A percentile compares a stretch with the other conserved stretches of the same genome.
These are phyloP conservation scores for Gonatopus flavifemur DNA, from an alignment of 1,140 invertebrate species.

Conservation along the genomic window DNA sequence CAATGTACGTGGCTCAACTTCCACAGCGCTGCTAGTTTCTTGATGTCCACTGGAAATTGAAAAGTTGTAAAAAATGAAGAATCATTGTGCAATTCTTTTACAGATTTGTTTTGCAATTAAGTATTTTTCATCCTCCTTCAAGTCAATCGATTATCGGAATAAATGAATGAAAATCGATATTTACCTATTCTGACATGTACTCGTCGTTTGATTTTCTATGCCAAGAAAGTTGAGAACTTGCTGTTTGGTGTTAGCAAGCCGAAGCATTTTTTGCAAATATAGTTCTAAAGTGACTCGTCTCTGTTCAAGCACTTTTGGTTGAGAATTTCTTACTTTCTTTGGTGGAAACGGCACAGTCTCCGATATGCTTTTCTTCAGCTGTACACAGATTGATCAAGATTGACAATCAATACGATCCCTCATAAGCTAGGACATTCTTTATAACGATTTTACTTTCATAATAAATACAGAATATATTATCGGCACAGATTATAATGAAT, in stretches of 20 bases:
- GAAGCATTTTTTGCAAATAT: slow-evolving; percentile 63
- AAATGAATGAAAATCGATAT: slow-evolving; percentile 11
- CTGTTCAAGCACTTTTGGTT: slow-evolving; percentile 65
- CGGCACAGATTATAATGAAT: neutral
- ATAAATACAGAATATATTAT: neutral
- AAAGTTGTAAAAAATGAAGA: slow-evolving; percentile 2
- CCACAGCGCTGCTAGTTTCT: slow-evolving; percentile 21
- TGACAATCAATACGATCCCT: slow-evolving; percentile 7
- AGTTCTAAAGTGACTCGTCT: slow-evolving; percentile 60
- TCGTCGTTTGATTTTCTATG: slow-evolving; percentile 35
- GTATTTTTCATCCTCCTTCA: neutral
- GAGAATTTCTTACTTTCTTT: slow-evolving; percentile 65
- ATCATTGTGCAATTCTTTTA: neutral
- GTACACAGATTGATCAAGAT: slow-evolving; percentile 17
- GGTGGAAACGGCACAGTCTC: slow-evolving; percentile 64
- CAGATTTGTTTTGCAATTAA: no score
- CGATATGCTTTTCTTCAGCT: slow-evolving; percentile 54
- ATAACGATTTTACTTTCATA: neutral
- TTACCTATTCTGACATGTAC: slow-evolving; percentile 40
- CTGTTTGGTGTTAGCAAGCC: slow-evolving; percentile 48
- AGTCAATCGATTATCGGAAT: no score
- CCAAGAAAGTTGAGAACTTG: slow-evolving; percentile 56
- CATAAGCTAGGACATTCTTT: neutral
- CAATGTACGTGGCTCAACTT: slow-evolving; percentile 25
- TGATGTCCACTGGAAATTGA: slow-evolving; percentile 28